phyloP scores from a whole-genome alignment of 2,113 vertebrate species.

The Scolopax mira region DNA sequence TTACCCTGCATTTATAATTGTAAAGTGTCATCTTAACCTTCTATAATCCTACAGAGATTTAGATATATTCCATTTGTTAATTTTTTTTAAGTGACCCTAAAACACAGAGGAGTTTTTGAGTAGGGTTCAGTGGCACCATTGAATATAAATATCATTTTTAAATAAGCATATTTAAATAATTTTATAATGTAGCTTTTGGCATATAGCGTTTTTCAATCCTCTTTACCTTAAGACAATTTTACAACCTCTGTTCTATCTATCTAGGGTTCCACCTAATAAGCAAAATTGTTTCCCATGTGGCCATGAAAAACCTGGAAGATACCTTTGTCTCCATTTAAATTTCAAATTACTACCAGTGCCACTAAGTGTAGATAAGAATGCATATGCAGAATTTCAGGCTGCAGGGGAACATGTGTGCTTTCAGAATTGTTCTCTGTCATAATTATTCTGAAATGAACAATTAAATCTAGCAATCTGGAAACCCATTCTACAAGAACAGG shows the following conservation, averaged over 20 bases:
- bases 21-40: constrained; percentile 1
- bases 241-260: neutral
- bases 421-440: neutral
- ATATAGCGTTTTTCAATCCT: neutral
- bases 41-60: neutral
- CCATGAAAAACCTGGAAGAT: neutral
- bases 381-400: neutral
- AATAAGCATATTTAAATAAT: neutral
- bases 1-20: constrained; percentile 6
- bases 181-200: neutral
- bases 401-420: neutral
- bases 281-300: neutral
- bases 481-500: neutral
- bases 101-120: neutral
- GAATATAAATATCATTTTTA: neutral
- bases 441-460: constrained; percentile 15
- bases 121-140: neutral
- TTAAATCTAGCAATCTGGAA: constrained; percentile 4
- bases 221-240: neutral
- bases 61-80: neutral
- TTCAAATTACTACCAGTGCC: neutral
- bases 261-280: neutral
- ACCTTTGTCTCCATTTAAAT: neutral
- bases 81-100: neutral
- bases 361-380: neutral